Evolutionary conservation across 1,140 invertebrate genomes (phyloP).

Genomic region (Drosophila nigrodunni): DNA sequence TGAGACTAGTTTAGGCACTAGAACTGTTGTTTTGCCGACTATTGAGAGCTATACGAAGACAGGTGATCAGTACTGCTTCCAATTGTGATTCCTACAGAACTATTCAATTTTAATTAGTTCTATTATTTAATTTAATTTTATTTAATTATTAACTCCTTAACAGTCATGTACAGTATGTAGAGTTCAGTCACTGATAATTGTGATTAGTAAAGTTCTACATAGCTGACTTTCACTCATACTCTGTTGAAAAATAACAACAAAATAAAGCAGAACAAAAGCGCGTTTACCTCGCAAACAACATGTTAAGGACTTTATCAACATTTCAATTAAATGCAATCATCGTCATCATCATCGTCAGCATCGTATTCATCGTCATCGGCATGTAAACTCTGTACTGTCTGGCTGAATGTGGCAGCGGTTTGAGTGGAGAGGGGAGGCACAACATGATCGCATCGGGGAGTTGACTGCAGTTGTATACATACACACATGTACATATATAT

Average conservation of each 20-base stretch:
- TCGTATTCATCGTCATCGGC: neutral
- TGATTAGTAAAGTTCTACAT: too few relatives aligned
- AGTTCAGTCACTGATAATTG: too few relatives aligned
- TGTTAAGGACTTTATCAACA: constrained; percentile 81
- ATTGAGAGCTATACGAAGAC: too few relatives aligned
- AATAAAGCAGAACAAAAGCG: constrained; percentile 15
- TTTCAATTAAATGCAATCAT: constrained; percentile 79
- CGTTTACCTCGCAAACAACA: constrained; percentile 41
- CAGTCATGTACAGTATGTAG: too few relatives aligned
- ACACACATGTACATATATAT: constrained; percentile 36
- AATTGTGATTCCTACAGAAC: too few relatives aligned
- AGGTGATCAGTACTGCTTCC: too few relatives aligned
- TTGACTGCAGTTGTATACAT: constrained; percentile 46
- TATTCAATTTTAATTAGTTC: too few relatives aligned
- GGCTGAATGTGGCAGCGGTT: neutral
- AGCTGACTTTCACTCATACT: too few relatives aligned
- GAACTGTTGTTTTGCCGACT: too few relatives aligned
- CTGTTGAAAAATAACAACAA: neutral
- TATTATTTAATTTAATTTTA: too few relatives aligned
- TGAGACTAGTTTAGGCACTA: too few relatives aligned
- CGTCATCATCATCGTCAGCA: constrained; percentile 32
- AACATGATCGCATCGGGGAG: constrained; percentile 37
- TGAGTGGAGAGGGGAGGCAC: neutral
- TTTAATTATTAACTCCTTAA: too few relatives aligned
- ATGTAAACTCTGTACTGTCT: neutral